phyloP scores from a whole-genome alignment of 2,888 invertebrate species.

The Synergus laeviventris region DNA sequence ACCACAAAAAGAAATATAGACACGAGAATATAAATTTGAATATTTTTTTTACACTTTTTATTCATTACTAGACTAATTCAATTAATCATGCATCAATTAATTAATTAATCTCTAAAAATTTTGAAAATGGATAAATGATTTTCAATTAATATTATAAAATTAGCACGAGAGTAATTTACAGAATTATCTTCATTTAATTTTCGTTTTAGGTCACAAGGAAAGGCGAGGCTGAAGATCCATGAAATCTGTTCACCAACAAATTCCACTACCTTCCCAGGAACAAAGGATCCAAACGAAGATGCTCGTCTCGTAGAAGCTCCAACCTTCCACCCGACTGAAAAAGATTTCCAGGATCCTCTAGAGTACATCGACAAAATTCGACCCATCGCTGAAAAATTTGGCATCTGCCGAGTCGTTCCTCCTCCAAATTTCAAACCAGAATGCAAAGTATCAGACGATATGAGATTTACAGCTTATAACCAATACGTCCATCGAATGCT shows the following conservation, averaged over 20 bases:
- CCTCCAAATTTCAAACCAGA: conserved; percentile 88
- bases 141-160: background rate
- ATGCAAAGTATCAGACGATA: conserved; percentile 89
- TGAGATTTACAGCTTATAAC: conserved; percentile 91
- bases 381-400: conserved; percentile 86
- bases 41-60: too few species aligned
- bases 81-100: too few species aligned
- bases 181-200: background rate
- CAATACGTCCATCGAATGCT: conserved; percentile 93
- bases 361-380: conserved; percentile 89
- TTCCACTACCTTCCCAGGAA: conserved; percentile 65
- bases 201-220: conserved; percentile 45
- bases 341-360: conserved; percentile 90
- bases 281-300: conserved; percentile 60
- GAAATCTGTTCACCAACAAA: conserved; percentile 63
- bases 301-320: conserved; percentile 85
- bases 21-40: too few species aligned
- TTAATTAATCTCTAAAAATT: too few species aligned
- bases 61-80: too few species aligned
- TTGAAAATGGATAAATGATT: too few species aligned
- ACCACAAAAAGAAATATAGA: too few species aligned
- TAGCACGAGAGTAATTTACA: background rate
- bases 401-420: conserved; percentile 92
- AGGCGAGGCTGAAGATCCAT: conserved; percentile 60
- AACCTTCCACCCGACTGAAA: conserved; percentile 87